These are phyloP conservation scores for Ips typographus DNA, from an alignment of 1,140 invertebrate species.

Conservation along the genomic window DNA sequence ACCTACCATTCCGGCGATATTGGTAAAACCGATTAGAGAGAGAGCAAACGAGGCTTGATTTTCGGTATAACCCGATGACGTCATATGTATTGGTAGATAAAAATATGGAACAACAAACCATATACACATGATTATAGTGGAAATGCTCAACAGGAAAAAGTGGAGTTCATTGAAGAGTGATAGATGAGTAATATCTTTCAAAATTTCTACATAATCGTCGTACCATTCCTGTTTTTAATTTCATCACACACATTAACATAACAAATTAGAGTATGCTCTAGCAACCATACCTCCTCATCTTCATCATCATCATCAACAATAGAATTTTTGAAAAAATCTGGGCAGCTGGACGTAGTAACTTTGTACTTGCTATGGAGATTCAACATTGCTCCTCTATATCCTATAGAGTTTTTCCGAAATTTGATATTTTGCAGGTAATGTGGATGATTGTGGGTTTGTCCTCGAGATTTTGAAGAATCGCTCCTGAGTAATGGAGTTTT, in stretches of 20 bases:
- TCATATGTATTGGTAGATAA: slow-evolving; percentile 77
- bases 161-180: slow-evolving; percentile 76
- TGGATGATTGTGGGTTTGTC: slow-evolving; percentile 46
- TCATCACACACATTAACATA: background rate
- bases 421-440: slow-evolving; percentile 74
- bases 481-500: slow-evolving; percentile 23
- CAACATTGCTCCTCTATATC: slow-evolving; percentile 79
- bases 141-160: slow-evolving; percentile 77
- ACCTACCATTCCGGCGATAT: slow-evolving; percentile 81
- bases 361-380: slow-evolving; percentile 71
- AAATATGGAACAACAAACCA: slow-evolving; percentile 92
- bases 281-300: slow-evolving; percentile 61
- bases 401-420: slow-evolving; percentile 76
- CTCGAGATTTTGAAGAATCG: slow-evolving; percentile 29
- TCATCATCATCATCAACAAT: slow-evolving; percentile 82
- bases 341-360: slow-evolving; percentile 82
- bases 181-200: slow-evolving; percentile 75
- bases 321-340: slow-evolving; percentile 86
- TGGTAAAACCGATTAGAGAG: slow-evolving; percentile 83
- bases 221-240: slow-evolving; percentile 68
- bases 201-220: slow-evolving; percentile 66
- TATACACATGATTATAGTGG: slow-evolving; percentile 81
- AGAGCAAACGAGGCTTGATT: slow-evolving; percentile 73
- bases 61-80: slow-evolving; percentile 63
- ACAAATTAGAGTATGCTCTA: background rate